phyloP scores from a whole-genome alignment of 2,797 vertebrate genomes.

The Mus spretus region DNA sequence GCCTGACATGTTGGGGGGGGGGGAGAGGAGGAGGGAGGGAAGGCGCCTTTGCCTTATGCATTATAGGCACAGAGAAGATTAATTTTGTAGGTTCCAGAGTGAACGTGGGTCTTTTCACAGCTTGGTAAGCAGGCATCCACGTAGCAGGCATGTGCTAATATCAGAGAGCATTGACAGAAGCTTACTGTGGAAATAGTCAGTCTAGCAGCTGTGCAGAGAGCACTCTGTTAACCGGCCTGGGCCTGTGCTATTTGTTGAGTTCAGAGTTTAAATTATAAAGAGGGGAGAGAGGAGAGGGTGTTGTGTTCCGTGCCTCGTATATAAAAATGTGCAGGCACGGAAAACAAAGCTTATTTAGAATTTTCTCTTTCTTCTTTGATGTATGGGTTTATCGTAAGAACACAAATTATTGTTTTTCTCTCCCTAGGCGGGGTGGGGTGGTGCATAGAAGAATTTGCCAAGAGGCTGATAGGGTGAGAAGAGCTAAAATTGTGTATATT shows the following conservation, averaged over 20 bases:
- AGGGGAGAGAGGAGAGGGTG: not conserved
- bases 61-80: conserved; percentile 65
- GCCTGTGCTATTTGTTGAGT: conserved; percentile 70
- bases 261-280: conserved; percentile 58
- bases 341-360: conserved; percentile 60
- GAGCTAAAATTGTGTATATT: conserved; percentile 9
- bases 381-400: conserved; percentile 41
- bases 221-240: conserved; percentile 63
- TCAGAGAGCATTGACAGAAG: conserved; percentile 70
- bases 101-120: conserved; percentile 78
- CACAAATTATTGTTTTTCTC: not conserved
- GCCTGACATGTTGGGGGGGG: not conserved
- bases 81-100: conserved; percentile 67
- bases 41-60: conserved; percentile 11
- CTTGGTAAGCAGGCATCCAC: conserved; percentile 74
- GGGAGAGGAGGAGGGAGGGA: not conserved
- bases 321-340: conserved; percentile 34
- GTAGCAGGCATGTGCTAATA: conserved; percentile 75
- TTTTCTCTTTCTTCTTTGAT: conserved; percentile 50
- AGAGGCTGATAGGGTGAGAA: conserved; percentile 26
- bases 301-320: conserved; percentile 44
- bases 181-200: conserved; percentile 79
- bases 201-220: conserved; percentile 69
- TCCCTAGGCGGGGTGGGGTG: not conserved
- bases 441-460: not conserved